Conservation (phyloP, 2,797 vertebrate species). For the Onychomys leucogaster region DNA sequence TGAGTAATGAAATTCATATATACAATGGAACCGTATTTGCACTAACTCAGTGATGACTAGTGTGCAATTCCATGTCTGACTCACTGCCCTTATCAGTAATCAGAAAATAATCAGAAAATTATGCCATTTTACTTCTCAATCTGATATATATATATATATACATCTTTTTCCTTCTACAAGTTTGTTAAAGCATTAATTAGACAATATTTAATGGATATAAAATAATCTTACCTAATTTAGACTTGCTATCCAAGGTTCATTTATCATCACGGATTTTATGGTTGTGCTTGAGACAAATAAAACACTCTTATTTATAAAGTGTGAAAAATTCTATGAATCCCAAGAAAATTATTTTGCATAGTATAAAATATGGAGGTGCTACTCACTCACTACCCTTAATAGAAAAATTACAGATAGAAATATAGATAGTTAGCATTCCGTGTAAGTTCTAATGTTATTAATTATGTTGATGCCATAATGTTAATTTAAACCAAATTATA, state of each 20-base stretch:
- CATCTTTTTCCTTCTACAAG: background rate
- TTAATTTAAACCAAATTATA: slow-evolving; percentile 5
- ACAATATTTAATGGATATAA: background rate
- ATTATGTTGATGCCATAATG: background rate
- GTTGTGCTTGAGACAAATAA: background rate
- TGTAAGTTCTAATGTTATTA: background rate
- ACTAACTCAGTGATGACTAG: background rate
- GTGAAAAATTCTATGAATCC: slow-evolving; percentile 25
- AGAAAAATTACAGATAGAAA: slow-evolving; percentile 8
- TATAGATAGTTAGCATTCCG: background rate
- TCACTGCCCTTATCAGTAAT: background rate
- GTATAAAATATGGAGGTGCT: slow-evolving; percentile 16
- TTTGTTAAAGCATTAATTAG: slow-evolving; percentile 44
- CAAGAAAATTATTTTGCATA: slow-evolving; percentile 47
- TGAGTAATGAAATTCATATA: slow-evolving; percentile 58
- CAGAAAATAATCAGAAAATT: background rate
- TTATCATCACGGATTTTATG: background rate
- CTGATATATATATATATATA: background rate
- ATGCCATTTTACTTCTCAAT: slow-evolving; percentile 20
- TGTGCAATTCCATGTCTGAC: background rate
- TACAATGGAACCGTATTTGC: background rate
- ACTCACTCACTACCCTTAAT: background rate
- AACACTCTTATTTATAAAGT: slow-evolving; percentile 42
- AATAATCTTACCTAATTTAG: slow-evolving; percentile 56
- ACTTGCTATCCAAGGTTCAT: background rate